Evolutionary conservation across 2,888 invertebrate species (phyloP).

Genomic region (Ochropleura leucogaster): DNA sequence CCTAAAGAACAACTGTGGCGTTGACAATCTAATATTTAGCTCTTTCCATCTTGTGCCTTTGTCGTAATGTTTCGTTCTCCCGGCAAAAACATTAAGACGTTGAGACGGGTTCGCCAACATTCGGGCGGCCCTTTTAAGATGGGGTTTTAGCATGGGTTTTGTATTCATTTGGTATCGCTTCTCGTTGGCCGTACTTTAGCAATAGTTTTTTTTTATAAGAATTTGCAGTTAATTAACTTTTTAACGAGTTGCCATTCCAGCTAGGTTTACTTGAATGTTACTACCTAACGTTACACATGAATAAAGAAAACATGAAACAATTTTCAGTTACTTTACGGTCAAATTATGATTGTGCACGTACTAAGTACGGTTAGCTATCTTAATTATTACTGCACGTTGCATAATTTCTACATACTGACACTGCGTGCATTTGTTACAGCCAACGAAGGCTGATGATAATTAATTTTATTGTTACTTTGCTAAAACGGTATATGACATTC

Average conservation of each 20-base stretch:
- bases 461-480: background rate
- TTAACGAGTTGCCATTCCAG: background rate
- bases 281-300: background rate
- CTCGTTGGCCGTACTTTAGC: too few relatives aligned
- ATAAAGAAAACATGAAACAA: conserved; percentile 9
- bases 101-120: too few relatives aligned
- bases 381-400: conserved; percentile 8
- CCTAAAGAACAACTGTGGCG: too few relatives aligned
- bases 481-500: background rate
- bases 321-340: background rate
- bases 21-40: too few relatives aligned
- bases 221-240: too few relatives aligned
- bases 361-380: background rate
- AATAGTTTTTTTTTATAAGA: too few relatives aligned
- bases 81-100: too few relatives aligned
- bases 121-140: too few relatives aligned
- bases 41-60: too few relatives aligned
- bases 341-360: conserved; percentile 27
- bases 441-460: background rate
- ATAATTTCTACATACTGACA: conserved; percentile 1
- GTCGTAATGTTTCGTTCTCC: too few relatives aligned
- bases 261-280: background rate
- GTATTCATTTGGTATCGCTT: too few relatives aligned
- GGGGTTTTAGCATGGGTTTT: too few relatives aligned
- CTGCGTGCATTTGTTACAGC: background rate